Evolutionary conservation across 2,113 vertebrate species (phyloP).

Genomic region (cattle (Bos taurus)): DNA sequence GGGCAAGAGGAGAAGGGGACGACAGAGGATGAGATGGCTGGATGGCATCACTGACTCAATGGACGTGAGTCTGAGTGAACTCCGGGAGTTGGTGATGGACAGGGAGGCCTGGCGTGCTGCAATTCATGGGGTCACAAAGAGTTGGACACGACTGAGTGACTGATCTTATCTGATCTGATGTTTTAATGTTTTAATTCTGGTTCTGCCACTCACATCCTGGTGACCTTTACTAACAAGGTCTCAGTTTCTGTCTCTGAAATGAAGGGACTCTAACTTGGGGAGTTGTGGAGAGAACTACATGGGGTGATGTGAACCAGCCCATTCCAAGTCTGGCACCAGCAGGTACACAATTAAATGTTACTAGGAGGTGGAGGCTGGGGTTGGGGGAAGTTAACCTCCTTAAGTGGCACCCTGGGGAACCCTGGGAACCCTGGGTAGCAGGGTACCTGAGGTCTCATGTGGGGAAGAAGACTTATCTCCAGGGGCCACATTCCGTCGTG

Average conservation of each 20-base stretch:
- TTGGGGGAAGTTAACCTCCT: not conserved
- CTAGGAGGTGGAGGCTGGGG: not conserved
- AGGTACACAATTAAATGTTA: too few relatives aligned
- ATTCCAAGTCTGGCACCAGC: not conserved
- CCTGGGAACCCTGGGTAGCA: not conserved
- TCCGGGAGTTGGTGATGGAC: too few relatives aligned
- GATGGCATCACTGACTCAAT: too few relatives aligned
- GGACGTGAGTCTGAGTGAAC: too few relatives aligned
- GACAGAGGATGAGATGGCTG: too few relatives aligned
- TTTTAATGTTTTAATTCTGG: not conserved
- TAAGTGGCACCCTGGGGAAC: not conserved
- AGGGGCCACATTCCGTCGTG: not conserved
- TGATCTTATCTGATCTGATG: too few relatives aligned
- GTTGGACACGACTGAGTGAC: too few relatives aligned
- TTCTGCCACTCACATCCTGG: not conserved
- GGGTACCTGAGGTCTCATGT: not conserved
- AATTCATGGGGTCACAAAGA: too few relatives aligned
- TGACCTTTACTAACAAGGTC: not conserved
- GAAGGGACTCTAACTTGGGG: not conserved
- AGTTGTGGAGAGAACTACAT: not conserved
- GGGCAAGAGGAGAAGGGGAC: too few relatives aligned
- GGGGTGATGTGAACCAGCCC: not conserved
- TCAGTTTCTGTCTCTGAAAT: not conserved
- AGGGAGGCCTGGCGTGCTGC: too few relatives aligned
- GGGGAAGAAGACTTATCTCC: not conserved